Conservation (phyloP, 2,113 vertebrate genomes). For the Electrona antarctica region DNA sequence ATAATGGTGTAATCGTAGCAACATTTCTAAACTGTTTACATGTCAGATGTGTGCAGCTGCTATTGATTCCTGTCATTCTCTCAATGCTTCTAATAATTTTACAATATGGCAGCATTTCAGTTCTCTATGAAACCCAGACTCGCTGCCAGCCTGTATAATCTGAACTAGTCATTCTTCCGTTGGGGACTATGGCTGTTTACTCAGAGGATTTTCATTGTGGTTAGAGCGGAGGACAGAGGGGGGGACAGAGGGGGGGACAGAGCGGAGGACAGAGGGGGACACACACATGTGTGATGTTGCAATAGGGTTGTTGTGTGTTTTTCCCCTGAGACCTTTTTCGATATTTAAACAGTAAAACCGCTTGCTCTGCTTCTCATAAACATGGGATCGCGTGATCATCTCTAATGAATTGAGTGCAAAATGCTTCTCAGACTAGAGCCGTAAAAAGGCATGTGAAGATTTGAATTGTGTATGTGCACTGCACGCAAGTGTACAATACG, state of each 20-base stretch:
- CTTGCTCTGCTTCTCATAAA: slow-evolving; percentile 59
- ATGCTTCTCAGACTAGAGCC: slow-evolving; percentile 54
- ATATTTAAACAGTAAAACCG: slow-evolving; percentile 53
- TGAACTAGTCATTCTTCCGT: slow-evolving; percentile 63
- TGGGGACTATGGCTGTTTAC: slow-evolving; percentile 72
- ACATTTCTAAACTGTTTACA: not conserved
- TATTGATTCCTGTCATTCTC: slow-evolving; percentile 24
- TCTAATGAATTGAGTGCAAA: slow-evolving; percentile 62
- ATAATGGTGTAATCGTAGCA: not conserved
- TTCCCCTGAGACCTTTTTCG: slow-evolving; percentile 59
- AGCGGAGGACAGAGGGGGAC: slow-evolving; percentile 55
- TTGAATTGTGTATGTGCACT: slow-evolving; percentile 57
- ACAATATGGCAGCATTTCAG: slow-evolving; percentile 55
- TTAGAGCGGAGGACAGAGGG: slow-evolving; percentile 59
- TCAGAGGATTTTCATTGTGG: slow-evolving; percentile 73
- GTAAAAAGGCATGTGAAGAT: slow-evolving; percentile 30
- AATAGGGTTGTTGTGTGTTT: slow-evolving; percentile 59
- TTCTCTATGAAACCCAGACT: slow-evolving; percentile 67
- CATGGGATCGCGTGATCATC: slow-evolving; percentile 60
- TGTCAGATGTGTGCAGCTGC: slow-evolving; percentile 1
- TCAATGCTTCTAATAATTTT: slow-evolving; percentile 39
- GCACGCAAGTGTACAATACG: not conserved
- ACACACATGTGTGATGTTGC: slow-evolving; percentile 69
- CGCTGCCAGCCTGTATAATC: slow-evolving; percentile 64
- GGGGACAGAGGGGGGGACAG: slow-evolving; percentile 31